phyloP scores from a whole-genome alignment of 2,113 vertebrate genomes.

The Marmota monax region DNA sequence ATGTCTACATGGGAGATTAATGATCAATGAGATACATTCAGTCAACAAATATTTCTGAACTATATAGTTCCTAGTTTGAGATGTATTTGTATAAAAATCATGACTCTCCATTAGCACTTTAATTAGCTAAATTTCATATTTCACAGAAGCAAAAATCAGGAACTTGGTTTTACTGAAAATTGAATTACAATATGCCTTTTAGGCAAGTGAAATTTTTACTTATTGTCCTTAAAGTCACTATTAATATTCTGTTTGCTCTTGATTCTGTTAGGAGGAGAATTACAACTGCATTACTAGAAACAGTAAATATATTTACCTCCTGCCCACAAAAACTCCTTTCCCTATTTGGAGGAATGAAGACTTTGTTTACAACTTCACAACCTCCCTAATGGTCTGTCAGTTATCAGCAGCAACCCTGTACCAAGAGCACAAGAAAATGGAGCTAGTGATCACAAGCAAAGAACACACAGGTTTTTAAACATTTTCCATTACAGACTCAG shows the following conservation, averaged over 20 bases:
- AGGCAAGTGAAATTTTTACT: slow-evolving; percentile 52
- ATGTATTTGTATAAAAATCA: slow-evolving; percentile 49
- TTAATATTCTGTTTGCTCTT: slow-evolving; percentile 26
- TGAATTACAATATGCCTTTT: slow-evolving; percentile 47
- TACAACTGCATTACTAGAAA: slow-evolving; percentile 1
- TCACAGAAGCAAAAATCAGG: background rate
- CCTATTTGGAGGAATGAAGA: background rate
- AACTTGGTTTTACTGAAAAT: slow-evolving; percentile 59
- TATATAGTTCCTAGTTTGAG: slow-evolving; percentile 16
- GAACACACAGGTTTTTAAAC: slow-evolving; percentile 1
- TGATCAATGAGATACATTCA: slow-evolving; percentile 9
- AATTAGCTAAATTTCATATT: slow-evolving; percentile 65
- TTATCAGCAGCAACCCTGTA: background rate
- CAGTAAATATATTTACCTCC: slow-evolving; percentile 19
- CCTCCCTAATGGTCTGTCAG: background rate
- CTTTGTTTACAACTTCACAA: slow-evolving; percentile 45
- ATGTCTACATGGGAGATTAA: background rate
- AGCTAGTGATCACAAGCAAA: background rate
- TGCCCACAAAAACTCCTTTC: background rate
- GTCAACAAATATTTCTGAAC: slow-evolving; percentile 54
- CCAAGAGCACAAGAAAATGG: background rate
- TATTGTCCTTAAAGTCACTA: slow-evolving; percentile 43
- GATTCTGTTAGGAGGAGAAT: slow-evolving; percentile 44
- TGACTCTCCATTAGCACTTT: slow-evolving; percentile 50
- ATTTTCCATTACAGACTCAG: background rate